Conservation (phyloP, 2,113 vertebrate species). For the human (Homo sapiens) region DNA sequence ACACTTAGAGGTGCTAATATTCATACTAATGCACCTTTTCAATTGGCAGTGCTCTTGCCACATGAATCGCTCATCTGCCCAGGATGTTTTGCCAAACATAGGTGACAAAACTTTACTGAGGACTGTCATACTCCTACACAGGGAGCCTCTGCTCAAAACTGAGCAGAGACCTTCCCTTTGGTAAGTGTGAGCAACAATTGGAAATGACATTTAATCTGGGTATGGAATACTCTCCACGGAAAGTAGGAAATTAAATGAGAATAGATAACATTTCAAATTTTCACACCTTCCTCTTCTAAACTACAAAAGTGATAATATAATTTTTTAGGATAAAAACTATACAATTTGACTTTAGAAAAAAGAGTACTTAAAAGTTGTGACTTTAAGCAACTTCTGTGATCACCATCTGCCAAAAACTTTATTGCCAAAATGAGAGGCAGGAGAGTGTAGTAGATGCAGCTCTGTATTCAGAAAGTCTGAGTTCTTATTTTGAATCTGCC, state of each 20-base stretch:
- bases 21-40: constrained; percentile 60
- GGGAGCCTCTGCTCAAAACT: constrained; percentile 34
- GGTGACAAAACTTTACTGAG: constrained; percentile 47
- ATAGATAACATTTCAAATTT: constrained; percentile 73
- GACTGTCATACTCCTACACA: constrained; percentile 28
- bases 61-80: constrained; percentile 58
- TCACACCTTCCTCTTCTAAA: constrained; percentile 69
- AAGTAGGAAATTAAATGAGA: constrained; percentile 69
- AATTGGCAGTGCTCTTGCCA: constrained; percentile 6
- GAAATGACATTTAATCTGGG: constrained; percentile 58
- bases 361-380: constrained; percentile 66
- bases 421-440: constrained; percentile 60
- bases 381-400: constrained; percentile 78
- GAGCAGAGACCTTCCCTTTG: constrained; percentile 48
- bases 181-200: constrained; percentile 64
- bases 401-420: constrained; percentile 72
- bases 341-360: constrained; percentile 57
- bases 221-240: constrained; percentile 5
- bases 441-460: not conserved
- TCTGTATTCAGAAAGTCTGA: not conserved
- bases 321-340: constrained; percentile 62
- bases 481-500: not conserved
- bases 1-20: constrained; percentile 52
- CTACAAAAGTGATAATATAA: constrained; percentile 68
- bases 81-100: constrained; percentile 38